Base-by-base conservation (phyloP, 2,888 invertebrate species). In the Ctenicera cuprea region DNA sequence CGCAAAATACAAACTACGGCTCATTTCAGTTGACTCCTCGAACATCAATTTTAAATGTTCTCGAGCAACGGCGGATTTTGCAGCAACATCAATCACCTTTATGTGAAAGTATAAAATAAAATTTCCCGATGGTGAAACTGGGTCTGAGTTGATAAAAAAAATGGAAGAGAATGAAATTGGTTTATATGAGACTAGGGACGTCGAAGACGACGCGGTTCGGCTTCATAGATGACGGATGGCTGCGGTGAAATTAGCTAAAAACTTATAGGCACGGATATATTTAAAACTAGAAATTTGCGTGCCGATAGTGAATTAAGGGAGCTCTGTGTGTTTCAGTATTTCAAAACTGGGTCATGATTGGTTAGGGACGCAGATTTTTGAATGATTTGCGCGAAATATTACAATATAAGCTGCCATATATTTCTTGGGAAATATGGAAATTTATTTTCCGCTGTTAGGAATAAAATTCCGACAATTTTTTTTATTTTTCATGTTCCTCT, bases 191-290 rank as follows among this genome's bases (percentile, higher is more conserved):
- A 62, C 16, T 30, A n/a, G 45, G 62, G 45, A 62, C 14, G 45
- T n/a, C 11, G 52, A 59, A 45, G 26, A 59, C 20, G 12, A n/a
- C 33, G 16, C 48, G 38, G 16, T 61, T 61, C 20, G 20, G 14
- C 38, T 33, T 59, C 59, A 37, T 33, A 12, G 38, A 69, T 69
- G 61, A 48, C 48, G 48, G 69, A 69, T 69, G 43, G 50, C 69
- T 69, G 69, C 69, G 59, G 61, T 16, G 43, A 20, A 62, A 69
- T 50, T 41, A 62, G 20, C 18, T 20, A 33, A 48, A 12, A 38
- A 45, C 45, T 69, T 69, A 50, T 16, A 48, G 37, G 30, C 59
- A 59, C 48, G 50, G 18, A 41, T 16, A 61, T 69, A 50, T 59
- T 61, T 50, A 59, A 69, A 33, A 69, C 16, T 30, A 16, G 11